A percentile compares a stretch with the other conserved stretches of the same genome.
phyloP scores from a whole-genome alignment of 2,797 vertebrate species.

The Phoebastria nigripes region DNA sequence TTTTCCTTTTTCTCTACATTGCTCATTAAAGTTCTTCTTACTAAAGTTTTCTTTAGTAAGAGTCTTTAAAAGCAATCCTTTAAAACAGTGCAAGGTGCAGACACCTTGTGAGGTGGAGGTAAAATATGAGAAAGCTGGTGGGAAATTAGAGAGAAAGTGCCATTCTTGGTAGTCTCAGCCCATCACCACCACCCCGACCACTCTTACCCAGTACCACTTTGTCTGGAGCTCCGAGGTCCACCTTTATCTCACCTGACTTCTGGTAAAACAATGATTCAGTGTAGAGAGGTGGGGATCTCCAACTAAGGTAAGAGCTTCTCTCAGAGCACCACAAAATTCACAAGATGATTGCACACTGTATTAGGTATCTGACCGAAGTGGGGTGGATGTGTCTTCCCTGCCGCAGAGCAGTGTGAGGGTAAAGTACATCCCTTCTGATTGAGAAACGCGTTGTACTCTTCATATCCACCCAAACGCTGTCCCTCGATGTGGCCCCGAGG shows the following conservation, averaged over 20 bases:
- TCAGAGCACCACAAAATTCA: not conserved
- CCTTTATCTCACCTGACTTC: not conserved
- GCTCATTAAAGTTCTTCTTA: not conserved
- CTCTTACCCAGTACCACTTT: not conserved
- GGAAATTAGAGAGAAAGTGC: not conserved
- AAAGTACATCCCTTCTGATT: not conserved
- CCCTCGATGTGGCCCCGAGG: not conserved
- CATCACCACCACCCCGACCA: rapidly evolving
- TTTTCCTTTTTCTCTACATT: not conserved
- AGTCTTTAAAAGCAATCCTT: not conserved
- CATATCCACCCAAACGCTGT: rapidly evolving
- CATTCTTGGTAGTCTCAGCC: not conserved
- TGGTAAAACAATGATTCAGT: not conserved
- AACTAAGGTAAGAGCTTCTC: not conserved
- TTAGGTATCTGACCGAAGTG: rapidly evolving
- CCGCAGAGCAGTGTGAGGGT: not conserved
- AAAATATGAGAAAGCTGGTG: not conserved
- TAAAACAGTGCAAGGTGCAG: not conserved
- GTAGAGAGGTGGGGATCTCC: not conserved
- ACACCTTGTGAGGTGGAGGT: not conserved
- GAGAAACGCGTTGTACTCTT: rapidly evolving
- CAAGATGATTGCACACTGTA: not conserved
- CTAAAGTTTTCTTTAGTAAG: not conserved
- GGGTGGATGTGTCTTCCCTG: not conserved
- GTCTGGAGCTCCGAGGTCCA: not conserved